Conservation (phyloP, 2,888 invertebrate species). For the Boloria euphrosyne region DNA sequence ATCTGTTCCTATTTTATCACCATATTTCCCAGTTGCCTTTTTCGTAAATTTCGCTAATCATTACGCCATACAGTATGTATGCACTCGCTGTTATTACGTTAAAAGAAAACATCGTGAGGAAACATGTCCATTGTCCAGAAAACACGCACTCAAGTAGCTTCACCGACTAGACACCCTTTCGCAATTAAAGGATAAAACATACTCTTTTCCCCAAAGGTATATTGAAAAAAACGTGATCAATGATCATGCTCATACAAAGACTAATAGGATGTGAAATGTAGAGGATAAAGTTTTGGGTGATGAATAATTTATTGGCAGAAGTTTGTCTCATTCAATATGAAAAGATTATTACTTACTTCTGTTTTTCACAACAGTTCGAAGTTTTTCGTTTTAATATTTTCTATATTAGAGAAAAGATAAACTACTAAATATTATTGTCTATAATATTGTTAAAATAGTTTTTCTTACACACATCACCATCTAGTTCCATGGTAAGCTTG, state of each 20-base stretch:
- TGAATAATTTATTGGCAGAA: constrained; percentile 24
- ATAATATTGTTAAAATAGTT: too few relatives aligned
- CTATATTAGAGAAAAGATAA: too few relatives aligned
- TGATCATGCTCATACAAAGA: background rate
- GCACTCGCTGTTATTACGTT: too few relatives aligned
- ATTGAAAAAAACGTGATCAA: constrained; percentile 16
- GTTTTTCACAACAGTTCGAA: background rate
- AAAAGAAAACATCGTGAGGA: too few relatives aligned
- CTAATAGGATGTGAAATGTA: background rate
- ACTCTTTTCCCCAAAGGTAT: constrained; percentile 11
- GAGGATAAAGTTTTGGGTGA: constrained; percentile 13
- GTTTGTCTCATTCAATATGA: constrained; percentile 11
- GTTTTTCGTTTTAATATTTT: background rate
- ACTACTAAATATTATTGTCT: too few relatives aligned
- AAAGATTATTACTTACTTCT: constrained; percentile 16
- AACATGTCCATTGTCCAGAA: too few relatives aligned
- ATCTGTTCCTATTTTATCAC: constrained; percentile 13
- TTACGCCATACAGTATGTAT: too few relatives aligned
- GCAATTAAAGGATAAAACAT: background rate
- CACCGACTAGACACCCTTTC: too few relatives aligned
- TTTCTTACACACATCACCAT: too few relatives aligned
- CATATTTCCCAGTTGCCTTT: constrained; percentile 12
- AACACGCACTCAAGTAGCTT: too few relatives aligned
- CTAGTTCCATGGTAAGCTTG: too few relatives aligned
- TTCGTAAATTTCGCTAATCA: too few relatives aligned